Percentiles rank a stretch among this genome's conserved stretches.
These are phyloP conservation scores for Threskiornis aethiopicus DNA, from an alignment of 2,797 vertebrate species.

Conservation along the genomic window DNA sequence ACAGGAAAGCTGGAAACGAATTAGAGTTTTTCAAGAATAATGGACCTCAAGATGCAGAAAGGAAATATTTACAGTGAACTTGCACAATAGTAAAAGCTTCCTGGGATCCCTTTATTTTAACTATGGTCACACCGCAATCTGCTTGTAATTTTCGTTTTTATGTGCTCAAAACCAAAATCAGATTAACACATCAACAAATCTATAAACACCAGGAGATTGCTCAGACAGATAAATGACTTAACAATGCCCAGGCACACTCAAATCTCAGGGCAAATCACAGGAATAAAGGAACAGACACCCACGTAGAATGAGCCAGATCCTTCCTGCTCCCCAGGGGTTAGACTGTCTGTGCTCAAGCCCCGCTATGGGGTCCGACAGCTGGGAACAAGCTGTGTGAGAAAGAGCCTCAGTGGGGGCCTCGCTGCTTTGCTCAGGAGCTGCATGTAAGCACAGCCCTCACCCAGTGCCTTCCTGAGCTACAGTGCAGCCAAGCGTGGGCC, in stretches of 20 bases:
- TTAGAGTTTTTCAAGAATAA: background rate
- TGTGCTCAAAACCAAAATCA: background rate
- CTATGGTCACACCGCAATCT: background rate
- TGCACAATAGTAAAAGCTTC: background rate
- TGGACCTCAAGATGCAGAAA: background rate
- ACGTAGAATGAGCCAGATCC: accelerated
- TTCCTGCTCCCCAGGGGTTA: background rate
- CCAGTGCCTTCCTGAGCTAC: background rate
- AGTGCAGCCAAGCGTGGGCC: background rate
- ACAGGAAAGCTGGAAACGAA: background rate
- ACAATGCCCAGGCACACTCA: background rate
- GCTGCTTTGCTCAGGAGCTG: background rate
- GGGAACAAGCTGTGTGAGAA: background rate
- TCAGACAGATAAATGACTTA: background rate
- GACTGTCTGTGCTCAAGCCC: background rate
- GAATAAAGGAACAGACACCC: background rate
- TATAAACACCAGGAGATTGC: background rate
- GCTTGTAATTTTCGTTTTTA: background rate
- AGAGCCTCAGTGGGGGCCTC: background rate
- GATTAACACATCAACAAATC: background rate
- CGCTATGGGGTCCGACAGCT: accelerated
- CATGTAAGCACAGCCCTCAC: background rate
- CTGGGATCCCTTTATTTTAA: background rate
- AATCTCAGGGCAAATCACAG: background rate
- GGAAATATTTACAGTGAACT: background rate